Conservation (phyloP, 2,113 vertebrate genomes). For the Zeus faber region DNA sequence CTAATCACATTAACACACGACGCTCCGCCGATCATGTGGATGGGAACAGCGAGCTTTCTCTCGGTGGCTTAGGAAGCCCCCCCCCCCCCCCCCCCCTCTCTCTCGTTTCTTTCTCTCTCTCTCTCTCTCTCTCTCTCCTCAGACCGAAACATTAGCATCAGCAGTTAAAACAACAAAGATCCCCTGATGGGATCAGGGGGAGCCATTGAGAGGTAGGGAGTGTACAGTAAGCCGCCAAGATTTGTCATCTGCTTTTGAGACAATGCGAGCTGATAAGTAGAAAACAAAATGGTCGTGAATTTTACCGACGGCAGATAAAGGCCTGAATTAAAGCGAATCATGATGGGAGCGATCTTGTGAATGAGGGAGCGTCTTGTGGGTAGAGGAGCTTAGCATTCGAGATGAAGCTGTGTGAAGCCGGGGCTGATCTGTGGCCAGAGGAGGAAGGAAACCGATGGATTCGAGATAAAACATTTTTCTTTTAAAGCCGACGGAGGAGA, state of each 20-base stretch:
- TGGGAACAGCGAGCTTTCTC: constrained; percentile 59
- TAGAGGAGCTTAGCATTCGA: constrained; percentile 15
- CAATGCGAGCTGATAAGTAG: constrained; percentile 40
- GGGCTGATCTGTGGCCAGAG: constrained; percentile 36
- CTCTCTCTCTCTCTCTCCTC: constrained; percentile 36
- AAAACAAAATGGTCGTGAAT: constrained; percentile 8
- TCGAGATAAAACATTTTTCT: constrained; percentile 36
- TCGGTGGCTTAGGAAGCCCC: constrained; percentile 53
- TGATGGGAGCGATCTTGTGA: constrained; percentile 55
- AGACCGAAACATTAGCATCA: constrained; percentile 62
- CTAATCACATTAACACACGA: constrained; percentile 72
- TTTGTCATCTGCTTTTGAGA: constrained; percentile 52
- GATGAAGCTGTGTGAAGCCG: too few relatives aligned
- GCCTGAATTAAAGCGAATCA: constrained; percentile 45
- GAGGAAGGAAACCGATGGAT: constrained; percentile 45
- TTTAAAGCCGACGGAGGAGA: constrained; percentile 26
- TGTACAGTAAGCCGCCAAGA: constrained; percentile 55
- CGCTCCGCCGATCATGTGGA: constrained; percentile 61
- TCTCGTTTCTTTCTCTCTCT: constrained; percentile 26
- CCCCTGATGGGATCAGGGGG: constrained; percentile 62
- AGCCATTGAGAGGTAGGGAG: constrained; percentile 55
- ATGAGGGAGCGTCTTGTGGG: constrained; percentile 53
- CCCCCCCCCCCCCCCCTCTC: constrained; percentile 45
- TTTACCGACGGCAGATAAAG: constrained; percentile 53
- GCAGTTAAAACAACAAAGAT: constrained; percentile 68